Conservation (phyloP, 2,113 vertebrate genomes). For the Nothoprocta pentlandii region DNA sequence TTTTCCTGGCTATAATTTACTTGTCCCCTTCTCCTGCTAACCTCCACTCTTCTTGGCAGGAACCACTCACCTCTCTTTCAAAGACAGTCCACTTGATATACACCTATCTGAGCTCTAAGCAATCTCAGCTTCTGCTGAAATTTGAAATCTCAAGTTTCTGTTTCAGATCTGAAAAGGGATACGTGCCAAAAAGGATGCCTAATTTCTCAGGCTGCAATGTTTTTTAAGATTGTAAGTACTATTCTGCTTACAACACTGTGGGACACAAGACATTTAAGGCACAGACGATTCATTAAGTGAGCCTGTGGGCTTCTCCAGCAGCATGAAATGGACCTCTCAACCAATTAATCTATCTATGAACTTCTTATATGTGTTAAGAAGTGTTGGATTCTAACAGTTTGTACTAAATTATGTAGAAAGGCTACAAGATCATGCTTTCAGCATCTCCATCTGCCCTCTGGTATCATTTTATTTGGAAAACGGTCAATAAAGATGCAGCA, state of each 20-base stretch:
- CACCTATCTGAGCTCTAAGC: background rate
- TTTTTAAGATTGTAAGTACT: background rate
- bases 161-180: background rate
- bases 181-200: background rate
- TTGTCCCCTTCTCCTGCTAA: background rate
- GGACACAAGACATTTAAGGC: background rate
- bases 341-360: background rate
- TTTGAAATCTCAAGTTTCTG: background rate
- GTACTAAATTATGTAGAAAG: background rate
- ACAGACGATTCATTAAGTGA: background rate
- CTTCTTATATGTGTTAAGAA: background rate
- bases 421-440: background rate
- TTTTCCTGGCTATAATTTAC: background rate
- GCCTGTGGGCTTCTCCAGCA: background rate
- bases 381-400: rapidly evolving
- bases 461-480: background rate
- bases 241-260: background rate
- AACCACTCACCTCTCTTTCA: background rate
- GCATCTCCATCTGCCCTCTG: background rate
- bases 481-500: rapidly evolving
- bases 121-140: background rate
- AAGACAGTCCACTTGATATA: background rate
- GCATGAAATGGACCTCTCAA: background rate
- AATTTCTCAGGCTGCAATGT: background rate
- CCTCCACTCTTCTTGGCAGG: background rate